These are phyloP conservation scores for Leptoclinus maculatus DNA, from an alignment of 2,797 vertebrate species.

Conservation along the genomic window DNA sequence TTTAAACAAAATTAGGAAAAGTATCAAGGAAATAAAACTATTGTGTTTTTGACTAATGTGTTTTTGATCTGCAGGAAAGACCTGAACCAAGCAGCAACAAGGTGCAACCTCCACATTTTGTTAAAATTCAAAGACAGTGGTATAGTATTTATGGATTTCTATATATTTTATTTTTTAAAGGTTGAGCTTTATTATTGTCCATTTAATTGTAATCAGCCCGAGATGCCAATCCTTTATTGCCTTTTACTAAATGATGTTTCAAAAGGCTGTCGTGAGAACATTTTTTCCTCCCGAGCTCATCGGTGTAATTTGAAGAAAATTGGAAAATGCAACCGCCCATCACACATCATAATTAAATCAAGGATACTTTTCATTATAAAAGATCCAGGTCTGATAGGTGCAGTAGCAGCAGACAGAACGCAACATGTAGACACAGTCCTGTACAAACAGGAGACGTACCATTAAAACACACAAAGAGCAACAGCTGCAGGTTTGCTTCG, in stretches of 20 bases:
- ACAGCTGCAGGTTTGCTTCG: constrained; percentile 28
- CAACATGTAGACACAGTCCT: constrained; percentile 4
- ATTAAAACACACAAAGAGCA: constrained; percentile 45
- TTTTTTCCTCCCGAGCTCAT: background rate
- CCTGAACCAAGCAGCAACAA: background rate
- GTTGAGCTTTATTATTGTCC: background rate
- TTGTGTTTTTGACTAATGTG: no score
- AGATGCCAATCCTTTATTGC: background rate
- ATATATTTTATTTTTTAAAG: background rate
- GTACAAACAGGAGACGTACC: constrained; percentile 33
- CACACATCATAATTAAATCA: background rate
- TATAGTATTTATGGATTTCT: background rate
- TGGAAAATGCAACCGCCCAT: background rate
- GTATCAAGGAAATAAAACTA: background rate
- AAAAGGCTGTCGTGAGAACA: background rate
- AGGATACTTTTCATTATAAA: background rate
- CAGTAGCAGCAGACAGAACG: background rate
- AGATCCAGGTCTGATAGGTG: background rate
- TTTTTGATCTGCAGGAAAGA: background rate
- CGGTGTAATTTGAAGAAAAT: background rate
- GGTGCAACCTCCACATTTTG: background rate
- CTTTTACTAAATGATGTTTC: background rate
- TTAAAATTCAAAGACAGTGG: background rate
- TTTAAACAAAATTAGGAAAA: background rate
- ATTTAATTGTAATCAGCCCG: background rate